Conservation (phyloP, 23 tunicate species). For the Styela clava region DNA sequence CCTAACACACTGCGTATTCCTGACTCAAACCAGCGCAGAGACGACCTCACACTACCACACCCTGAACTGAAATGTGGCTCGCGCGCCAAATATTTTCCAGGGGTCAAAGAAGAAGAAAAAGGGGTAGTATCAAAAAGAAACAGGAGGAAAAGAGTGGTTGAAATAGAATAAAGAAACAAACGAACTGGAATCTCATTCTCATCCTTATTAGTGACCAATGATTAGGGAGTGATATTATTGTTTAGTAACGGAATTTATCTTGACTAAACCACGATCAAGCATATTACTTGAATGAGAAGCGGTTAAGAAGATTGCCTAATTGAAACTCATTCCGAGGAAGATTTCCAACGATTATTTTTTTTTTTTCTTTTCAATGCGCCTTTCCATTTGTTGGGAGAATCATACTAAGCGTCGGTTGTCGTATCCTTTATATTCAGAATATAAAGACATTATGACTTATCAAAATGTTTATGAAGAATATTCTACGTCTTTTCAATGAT, state of each 20-base stretch:
- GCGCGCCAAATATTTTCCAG: background rate
- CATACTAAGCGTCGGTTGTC: no score
- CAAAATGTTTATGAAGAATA: no score
- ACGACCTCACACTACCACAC: background rate
- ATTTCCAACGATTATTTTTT: no score
- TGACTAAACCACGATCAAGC: background rate
- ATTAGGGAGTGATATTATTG: background rate
- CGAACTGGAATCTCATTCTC: no score
- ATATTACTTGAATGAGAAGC: background rate
- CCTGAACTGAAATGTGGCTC: background rate
- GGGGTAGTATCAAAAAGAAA: background rate
- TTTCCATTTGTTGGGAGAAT: no score
- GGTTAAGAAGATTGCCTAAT: background rate
- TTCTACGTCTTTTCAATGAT: no score
- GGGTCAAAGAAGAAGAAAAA: background rate
- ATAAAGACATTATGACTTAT: no score
- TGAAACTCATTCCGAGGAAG: no score
- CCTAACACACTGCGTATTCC: background rate
- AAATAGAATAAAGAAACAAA: background rate
- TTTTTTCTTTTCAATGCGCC: no score
- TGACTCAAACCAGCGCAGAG: background rate
- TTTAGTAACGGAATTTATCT: background rate
- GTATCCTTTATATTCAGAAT: no score
- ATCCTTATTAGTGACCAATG: no score
- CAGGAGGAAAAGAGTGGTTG: background rate